These are phyloP conservation scores for Pelodytes ibericus DNA, from an alignment of 2,797 vertebrate genomes.

Conservation along the genomic window DNA sequence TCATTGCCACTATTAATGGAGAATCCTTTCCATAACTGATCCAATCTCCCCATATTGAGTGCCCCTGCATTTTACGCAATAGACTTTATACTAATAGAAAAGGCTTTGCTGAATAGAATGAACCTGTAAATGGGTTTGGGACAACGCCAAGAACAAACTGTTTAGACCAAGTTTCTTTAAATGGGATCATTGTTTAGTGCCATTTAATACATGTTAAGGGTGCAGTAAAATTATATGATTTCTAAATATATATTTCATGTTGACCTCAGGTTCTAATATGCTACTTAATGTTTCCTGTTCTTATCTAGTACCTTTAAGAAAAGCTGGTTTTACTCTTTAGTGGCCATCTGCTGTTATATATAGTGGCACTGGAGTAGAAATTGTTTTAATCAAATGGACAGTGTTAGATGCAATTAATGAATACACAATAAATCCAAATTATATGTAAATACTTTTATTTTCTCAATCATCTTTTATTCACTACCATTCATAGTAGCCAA, in stretches of 20 bases:
- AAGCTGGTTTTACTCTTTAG: not conserved
- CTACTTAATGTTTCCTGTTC: not conserved
- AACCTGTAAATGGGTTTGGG: conserved; percentile 40
- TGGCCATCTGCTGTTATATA: too few species aligned
- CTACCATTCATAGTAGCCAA: too few species aligned
- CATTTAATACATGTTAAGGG: conserved; percentile 42
- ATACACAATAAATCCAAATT: too few species aligned
- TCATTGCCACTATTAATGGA: not conserved
- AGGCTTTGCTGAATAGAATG: conserved; percentile 23
- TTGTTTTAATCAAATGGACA: too few species aligned
- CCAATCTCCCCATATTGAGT: conserved; percentile 13
- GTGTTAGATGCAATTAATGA: too few species aligned
- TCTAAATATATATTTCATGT: conserved; percentile 48
- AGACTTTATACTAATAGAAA: conserved; percentile 26
- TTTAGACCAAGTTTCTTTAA: conserved; percentile 30
- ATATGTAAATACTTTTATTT: too few species aligned
- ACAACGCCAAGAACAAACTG: conserved; percentile 33
- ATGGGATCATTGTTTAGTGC: conserved; percentile 42
- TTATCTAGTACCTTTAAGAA: not conserved
- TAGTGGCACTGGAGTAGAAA: too few species aligned
- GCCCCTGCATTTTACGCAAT: not conserved
- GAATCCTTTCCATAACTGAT: not conserved
- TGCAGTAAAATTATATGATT: conserved; percentile 36
- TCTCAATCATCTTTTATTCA: too few species aligned
- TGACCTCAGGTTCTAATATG: conserved; percentile 30